Evolutionary conservation across 2,888 invertebrate species (phyloP).

Genomic region (Machimus rusticus): DNA sequence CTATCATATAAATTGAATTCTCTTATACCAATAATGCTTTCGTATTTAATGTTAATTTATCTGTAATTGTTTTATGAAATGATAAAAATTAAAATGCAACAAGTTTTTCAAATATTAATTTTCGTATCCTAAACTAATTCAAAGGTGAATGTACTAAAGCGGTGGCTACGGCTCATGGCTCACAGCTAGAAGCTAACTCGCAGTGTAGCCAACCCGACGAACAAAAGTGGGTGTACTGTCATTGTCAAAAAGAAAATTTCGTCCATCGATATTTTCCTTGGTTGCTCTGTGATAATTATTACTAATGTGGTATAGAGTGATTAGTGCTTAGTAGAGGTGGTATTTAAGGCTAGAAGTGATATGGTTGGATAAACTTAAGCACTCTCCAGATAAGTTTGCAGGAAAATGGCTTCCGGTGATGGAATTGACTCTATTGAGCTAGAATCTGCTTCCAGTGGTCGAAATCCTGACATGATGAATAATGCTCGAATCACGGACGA

Average conservation of each 20-base stretch:
- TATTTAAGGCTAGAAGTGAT: not conserved
- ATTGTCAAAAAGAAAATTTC: constrained; percentile 27
- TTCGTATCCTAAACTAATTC: not conserved
- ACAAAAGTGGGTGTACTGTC: constrained; percentile 26
- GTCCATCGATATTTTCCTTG: constrained; percentile 9
- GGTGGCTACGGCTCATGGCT: not conserved
- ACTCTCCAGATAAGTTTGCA: not conserved
- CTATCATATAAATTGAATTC: too few relatives aligned
- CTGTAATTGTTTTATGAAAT: too few relatives aligned
- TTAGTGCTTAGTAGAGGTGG: not conserved
- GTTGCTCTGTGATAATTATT: constrained; percentile 7
- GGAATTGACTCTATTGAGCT: constrained; percentile 78
- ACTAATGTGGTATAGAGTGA: constrained; percentile 4
- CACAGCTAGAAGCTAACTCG: not conserved
- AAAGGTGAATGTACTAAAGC: not conserved
- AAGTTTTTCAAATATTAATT: not conserved
- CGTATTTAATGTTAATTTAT: too few relatives aligned
- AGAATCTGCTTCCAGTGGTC: constrained; percentile 65
- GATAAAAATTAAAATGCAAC: not conserved
- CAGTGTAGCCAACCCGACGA: not conserved
- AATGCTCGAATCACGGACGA: constrained; percentile 45
- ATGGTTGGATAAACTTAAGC: not conserved
- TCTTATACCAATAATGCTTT: too few relatives aligned
- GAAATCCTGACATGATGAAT: constrained; percentile 22
- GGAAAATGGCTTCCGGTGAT: constrained; percentile 81